A percentile compares a stretch with the other conserved stretches of the same genome.
These are phyloP conservation scores for Archips xylosteana DNA, from an alignment of 2,888 invertebrate species.

Conservation along the genomic window DNA sequence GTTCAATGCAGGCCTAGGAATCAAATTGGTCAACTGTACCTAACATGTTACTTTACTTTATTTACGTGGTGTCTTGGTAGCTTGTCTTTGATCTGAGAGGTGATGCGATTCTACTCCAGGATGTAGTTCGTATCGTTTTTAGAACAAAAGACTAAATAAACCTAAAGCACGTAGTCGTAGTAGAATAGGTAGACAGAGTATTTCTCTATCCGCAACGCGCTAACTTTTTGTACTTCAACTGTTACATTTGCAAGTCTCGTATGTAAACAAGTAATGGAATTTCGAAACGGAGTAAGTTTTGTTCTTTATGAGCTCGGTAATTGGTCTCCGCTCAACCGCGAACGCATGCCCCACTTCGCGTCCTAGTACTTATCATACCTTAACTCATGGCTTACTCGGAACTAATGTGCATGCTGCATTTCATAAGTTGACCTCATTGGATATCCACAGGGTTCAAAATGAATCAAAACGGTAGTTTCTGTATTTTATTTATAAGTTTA, in stretches of 20 bases:
- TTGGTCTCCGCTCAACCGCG: constrained; percentile 22
- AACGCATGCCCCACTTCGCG: constrained; percentile 17
- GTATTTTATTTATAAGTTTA: background rate
- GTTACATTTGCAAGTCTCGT: constrained; percentile 8
- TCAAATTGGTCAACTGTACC: too few relatives aligned
- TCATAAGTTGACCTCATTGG: constrained; percentile 13
- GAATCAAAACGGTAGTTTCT: background rate
- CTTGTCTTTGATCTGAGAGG: background rate
- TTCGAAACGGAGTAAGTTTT: constrained; percentile 14
- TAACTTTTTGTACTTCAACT: background rate
- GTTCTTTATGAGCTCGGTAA: constrained; percentile 18
- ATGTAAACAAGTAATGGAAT: constrained; percentile 14
- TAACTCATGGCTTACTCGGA: constrained; percentile 11
- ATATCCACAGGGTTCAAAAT: background rate
- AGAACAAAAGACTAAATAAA: too few relatives aligned
- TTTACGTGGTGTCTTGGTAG: too few relatives aligned
- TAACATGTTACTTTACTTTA: too few relatives aligned
- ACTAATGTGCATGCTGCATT: constrained; percentile 11
- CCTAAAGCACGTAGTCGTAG: background rate
- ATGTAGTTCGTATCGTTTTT: too few relatives aligned
- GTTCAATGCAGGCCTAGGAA: too few relatives aligned
- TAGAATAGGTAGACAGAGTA: background rate
- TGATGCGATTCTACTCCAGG: background rate
- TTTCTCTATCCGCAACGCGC: background rate
- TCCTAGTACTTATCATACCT: constrained; percentile 23